A percentile compares a stretch with the other conserved stretches of the same genome.
Conservation (phyloP, 2,888 invertebrate species). For the Dynastes tityus region DNA sequence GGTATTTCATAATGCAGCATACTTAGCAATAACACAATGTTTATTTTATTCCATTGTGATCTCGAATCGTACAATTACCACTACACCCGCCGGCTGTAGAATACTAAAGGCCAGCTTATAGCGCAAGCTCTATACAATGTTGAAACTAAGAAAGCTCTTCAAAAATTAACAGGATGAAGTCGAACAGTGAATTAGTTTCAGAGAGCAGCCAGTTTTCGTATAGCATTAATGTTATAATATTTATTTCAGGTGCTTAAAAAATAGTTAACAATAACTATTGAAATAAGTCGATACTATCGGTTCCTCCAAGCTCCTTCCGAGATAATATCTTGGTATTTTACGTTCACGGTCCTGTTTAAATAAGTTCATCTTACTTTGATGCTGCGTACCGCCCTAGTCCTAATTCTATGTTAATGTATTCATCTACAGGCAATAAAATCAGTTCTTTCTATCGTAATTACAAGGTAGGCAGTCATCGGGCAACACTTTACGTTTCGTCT, state of each 20-base stretch:
- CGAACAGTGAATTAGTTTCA: neutral
- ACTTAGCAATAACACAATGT: too few relatives aligned
- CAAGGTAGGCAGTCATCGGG: slow-evolving; percentile 32
- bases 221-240: slow-evolving; percentile 14
- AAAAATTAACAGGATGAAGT: too few relatives aligned
- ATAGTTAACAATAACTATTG: slow-evolving; percentile 35
- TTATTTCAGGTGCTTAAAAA: slow-evolving; percentile 8
- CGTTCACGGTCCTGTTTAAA: slow-evolving; percentile 29
- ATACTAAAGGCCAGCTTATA: too few relatives aligned
- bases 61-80: too few relatives aligned
- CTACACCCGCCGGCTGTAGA: too few relatives aligned
- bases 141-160: too few relatives aligned
- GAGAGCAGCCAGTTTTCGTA: neutral
- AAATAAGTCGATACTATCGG: slow-evolving; percentile 33
- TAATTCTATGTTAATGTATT: slow-evolving; percentile 36
- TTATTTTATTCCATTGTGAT: too few relatives aligned
- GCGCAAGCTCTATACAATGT: too few relatives aligned
- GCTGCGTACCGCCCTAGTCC: slow-evolving; percentile 24
- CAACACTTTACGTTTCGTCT: slow-evolving; percentile 31
- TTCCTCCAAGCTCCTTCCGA: slow-evolving; percentile 7
- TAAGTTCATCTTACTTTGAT: slow-evolving; percentile 8
- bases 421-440: slow-evolving; percentile 28
- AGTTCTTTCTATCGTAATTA: slow-evolving; percentile 38
- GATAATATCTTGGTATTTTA: slow-evolving; percentile 18
- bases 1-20: too few relatives aligned